These are phyloP conservation scores for Corythucha ciliata DNA, from an alignment of 2,888 invertebrate genomes.

Conservation along the genomic window DNA sequence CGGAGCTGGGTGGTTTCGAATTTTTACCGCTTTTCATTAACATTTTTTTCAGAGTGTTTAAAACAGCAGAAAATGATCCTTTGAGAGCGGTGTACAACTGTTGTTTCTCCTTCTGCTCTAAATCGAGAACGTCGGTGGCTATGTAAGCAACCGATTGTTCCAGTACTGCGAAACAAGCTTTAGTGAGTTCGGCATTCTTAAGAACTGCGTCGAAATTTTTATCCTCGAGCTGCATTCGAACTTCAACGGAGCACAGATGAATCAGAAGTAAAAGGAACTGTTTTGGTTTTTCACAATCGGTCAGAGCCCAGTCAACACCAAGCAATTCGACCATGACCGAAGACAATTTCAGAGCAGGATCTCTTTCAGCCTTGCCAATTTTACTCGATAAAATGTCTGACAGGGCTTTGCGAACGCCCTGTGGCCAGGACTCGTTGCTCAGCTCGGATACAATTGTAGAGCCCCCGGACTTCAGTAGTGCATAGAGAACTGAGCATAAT, in stretches of 20 bases:
- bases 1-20: slow-evolving; percentile 47
- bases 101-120: slow-evolving; percentile 84
- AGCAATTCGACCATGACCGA: slow-evolving; percentile 69
- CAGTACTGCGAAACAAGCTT: slow-evolving; percentile 70
- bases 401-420: slow-evolving; percentile 69
- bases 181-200: slow-evolving; percentile 66
- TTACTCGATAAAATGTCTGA: slow-evolving; percentile 77
- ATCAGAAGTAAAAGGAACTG: slow-evolving; percentile 75
- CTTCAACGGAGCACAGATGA: slow-evolving; percentile 83
- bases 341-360: slow-evolving; percentile 75
- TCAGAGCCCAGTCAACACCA: slow-evolving; percentile 76
- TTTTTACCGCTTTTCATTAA: slow-evolving; percentile 51
- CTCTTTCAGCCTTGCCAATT: slow-evolving; percentile 77
- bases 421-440: slow-evolving; percentile 70
- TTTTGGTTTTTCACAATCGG: slow-evolving; percentile 64
- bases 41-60: slow-evolving; percentile 61
- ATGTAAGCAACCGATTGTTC: slow-evolving; percentile 72
- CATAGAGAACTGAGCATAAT: slow-evolving; percentile 67
- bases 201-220: slow-evolving; percentile 67
- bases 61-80: slow-evolving; percentile 75
- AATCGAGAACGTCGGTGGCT: slow-evolving; percentile 67
- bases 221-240: slow-evolving; percentile 87
- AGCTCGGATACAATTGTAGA: slow-evolving; percentile 51
- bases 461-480: slow-evolving; percentile 56
- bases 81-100: slow-evolving; percentile 82